Percentiles rank a stretch among this genome's conserved stretches.
Evolutionary conservation across 2,888 invertebrate species (phyloP).

Genomic region (Ochropleura plecta): DNA sequence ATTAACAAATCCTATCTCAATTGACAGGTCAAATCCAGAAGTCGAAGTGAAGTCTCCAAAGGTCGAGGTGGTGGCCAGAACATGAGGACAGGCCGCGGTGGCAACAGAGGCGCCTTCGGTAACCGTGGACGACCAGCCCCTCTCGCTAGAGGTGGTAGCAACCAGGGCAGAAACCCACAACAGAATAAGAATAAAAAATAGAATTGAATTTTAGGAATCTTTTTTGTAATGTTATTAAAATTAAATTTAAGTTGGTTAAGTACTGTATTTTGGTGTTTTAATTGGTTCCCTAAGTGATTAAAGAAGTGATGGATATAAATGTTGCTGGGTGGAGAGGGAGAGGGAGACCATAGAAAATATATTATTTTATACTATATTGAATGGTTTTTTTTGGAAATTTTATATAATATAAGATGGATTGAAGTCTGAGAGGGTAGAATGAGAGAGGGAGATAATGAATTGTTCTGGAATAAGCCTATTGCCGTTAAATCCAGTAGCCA

Average conservation of each 20-base stretch:
- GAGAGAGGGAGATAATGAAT: no score
- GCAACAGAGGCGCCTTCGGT: conserved; percentile 91
- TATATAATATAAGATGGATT: no score
- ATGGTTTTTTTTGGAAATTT: no score
- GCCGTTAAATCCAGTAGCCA: no score
- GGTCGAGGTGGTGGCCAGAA: conserved; percentile 93
- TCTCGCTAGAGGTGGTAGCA: conserved; percentile 87
- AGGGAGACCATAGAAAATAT: no score
- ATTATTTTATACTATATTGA: no score
- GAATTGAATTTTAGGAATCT: conserved; percentile 17
- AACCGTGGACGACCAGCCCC: conserved; percentile 91
- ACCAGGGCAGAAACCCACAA: conserved; percentile 78
- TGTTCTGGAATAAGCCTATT: no score
- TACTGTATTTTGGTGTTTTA: conserved; percentile 8
- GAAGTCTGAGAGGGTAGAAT: no score
- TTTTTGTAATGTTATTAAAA: conserved; percentile 39
- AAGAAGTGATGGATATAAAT: no score
- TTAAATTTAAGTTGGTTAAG: conserved; percentile 49
- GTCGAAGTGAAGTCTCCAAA: conserved; percentile 94
- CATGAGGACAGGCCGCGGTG: conserved; percentile 91
- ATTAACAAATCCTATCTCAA: neutral
- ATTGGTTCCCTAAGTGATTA: neutral
- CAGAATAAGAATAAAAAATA: conserved; percentile 87
- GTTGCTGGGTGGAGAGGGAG: no score
- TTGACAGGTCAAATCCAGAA: conserved; percentile 92